Percentiles rank a stretch among this genome's conserved stretches.
Evolutionary conservation across 2,888 invertebrate genomes (phyloP).

Genomic region (Papilio elwesi): DNA sequence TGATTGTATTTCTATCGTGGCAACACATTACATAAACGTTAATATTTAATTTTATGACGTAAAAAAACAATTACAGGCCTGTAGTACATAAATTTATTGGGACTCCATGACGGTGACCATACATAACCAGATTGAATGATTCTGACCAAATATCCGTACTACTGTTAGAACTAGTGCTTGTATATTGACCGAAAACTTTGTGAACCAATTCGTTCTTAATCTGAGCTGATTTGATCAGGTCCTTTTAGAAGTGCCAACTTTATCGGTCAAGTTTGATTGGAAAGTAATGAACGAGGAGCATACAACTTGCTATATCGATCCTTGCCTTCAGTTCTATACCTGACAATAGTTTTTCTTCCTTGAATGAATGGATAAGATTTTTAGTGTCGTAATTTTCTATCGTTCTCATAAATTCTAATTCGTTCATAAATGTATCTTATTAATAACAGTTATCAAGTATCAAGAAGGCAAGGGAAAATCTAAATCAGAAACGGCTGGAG

Average conservation of each 20-base stretch:
- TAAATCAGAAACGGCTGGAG: too few relatives aligned
- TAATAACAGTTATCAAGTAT: too few relatives aligned
- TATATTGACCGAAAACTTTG: slow-evolving; percentile 13
- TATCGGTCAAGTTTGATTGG: slow-evolving; percentile 73
- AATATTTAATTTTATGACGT: too few relatives aligned
- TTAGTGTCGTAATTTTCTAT: slow-evolving; percentile 3
- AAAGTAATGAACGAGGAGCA: slow-evolving; percentile 62
- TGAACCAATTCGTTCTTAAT: slow-evolving; percentile 7
- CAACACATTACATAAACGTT: too few relatives aligned
- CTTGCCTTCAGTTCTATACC: slow-evolving; percentile 44
- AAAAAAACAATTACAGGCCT: too few relatives aligned
- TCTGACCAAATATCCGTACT: too few relatives aligned
- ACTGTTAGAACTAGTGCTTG: slow-evolving; percentile 43
- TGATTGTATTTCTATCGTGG: too few relatives aligned
- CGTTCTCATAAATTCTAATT: slow-evolving; percentile 16
- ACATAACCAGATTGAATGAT: too few relatives aligned
- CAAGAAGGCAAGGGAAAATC: too few relatives aligned
- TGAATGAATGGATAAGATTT: slow-evolving; percentile 10
- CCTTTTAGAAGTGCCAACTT: slow-evolving; percentile 62
- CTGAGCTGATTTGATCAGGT: slow-evolving; percentile 62
- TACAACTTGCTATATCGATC: slow-evolving; percentile 59
- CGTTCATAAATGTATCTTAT: background rate
- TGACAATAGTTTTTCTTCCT: slow-evolving; percentile 17
- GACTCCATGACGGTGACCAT: too few relatives aligned
- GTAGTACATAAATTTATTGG: too few relatives aligned